phyloP scores from a whole-genome alignment of 1,140 invertebrate species.

The Drosophila nigromelanica region DNA sequence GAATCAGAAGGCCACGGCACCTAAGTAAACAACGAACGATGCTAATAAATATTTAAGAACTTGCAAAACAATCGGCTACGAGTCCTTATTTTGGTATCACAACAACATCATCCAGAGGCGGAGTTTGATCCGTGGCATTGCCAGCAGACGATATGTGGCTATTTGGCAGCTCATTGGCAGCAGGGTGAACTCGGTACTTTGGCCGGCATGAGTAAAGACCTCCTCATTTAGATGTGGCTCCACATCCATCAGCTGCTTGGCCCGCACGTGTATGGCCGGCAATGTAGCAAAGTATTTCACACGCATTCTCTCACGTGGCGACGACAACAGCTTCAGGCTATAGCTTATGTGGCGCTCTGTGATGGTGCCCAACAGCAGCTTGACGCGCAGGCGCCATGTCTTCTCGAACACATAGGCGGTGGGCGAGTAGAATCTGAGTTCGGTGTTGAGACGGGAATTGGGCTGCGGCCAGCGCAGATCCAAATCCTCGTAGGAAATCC shows the following conservation, averaged over 20 bases:
- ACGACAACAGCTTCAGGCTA: background rate
- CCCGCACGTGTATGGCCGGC: conserved; percentile 1
- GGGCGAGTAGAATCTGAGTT: background rate
- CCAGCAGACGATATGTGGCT: conserved; percentile 27
- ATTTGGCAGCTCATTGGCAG: conserved; percentile 3
- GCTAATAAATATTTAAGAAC: conserved; percentile 34
- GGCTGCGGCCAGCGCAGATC: conserved; percentile 14
- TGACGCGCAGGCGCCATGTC: conserved; percentile 14
- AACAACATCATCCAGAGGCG: conserved; percentile 40
- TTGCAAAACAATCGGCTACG: conserved; percentile 19
- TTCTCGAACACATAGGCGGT: conserved; percentile 12
- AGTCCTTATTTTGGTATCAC: background rate
- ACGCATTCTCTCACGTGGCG: background rate
- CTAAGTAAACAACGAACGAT: conserved; percentile 2
- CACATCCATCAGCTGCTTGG: conserved; percentile 29
- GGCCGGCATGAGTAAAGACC: background rate
- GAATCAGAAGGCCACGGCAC: background rate
- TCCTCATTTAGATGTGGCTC: background rate
- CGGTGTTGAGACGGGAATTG: background rate
- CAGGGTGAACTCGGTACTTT: background rate
- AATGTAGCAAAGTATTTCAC: conserved; percentile 29
- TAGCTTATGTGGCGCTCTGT: background rate
- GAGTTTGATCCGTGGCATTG: conserved; percentile 21
- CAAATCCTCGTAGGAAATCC: conserved; percentile 19
- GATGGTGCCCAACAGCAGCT: background rate